phyloP scores from a whole-genome alignment of 2,888 invertebrate species.

The Exocentrus adspersus region DNA sequence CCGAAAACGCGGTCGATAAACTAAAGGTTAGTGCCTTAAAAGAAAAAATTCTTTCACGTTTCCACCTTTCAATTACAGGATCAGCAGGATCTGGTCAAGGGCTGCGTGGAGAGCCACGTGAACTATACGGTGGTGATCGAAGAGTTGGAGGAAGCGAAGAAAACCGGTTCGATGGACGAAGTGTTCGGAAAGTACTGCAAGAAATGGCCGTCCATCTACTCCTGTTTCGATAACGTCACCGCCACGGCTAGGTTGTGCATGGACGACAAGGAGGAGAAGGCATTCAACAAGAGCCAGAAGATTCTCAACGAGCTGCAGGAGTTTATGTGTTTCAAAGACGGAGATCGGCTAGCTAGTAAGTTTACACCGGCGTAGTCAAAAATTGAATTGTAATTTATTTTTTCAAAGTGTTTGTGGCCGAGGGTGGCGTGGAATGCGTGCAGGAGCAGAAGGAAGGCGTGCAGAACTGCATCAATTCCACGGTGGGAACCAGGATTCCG shows the following conservation, averaged over 20 bases:
- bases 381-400: too few relatives aligned
- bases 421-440: conserved; percentile 83
- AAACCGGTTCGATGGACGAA: conserved; percentile 66
- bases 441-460: conserved; percentile 69
- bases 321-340: conserved; percentile 83
- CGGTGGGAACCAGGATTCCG: conserved; percentile 67
- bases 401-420: conserved; percentile 77
- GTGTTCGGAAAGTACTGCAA: conserved; percentile 72
- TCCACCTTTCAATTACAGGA: conserved; percentile 39
- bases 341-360: conserved; percentile 82
- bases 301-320: conserved; percentile 76
- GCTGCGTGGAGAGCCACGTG: conserved; percentile 70
- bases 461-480: conserved; percentile 72
- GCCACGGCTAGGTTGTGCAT: conserved; percentile 72
- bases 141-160: conserved; percentile 77
- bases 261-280: conserved; percentile 69
- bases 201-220: conserved; percentile 69
- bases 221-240: conserved; percentile 71
- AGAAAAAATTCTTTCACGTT: too few relatives aligned
- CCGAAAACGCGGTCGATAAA: conserved; percentile 66
- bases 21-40: conserved; percentile 68
- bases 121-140: conserved; percentile 68
- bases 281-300: conserved; percentile 71
- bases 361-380: not conserved
- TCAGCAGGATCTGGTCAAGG: conserved; percentile 59